phyloP scores from a whole-genome alignment of 2,888 invertebrate genomes.

The Gymnosoma rotundatum region DNA sequence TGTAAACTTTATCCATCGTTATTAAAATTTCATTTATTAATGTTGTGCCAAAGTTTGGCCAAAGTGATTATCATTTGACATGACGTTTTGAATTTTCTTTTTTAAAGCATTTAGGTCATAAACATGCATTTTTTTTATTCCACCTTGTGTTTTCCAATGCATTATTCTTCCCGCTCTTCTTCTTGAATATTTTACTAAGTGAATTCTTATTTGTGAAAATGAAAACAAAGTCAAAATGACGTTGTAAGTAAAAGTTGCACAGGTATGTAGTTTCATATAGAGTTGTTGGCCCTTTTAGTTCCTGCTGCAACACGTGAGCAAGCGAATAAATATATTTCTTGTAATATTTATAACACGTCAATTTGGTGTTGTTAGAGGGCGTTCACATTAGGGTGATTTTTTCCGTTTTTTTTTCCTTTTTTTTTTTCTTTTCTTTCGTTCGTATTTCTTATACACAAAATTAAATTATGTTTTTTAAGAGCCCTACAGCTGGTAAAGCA shows the following conservation, averaged over 20 bases:
- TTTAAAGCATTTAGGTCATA: conserved; percentile 80
- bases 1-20: conserved; percentile 1
- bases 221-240: conserved; percentile 34
- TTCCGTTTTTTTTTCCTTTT: background rate
- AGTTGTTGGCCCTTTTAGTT: conserved; percentile 7
- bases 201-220: background rate
- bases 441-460: background rate
- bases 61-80: conserved; percentile 80
- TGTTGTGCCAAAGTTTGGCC: conserved; percentile 66
- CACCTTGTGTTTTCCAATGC: conserved; percentile 7
- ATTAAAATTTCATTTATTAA: conserved; percentile 28
- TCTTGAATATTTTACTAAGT: conserved; percentile 1
- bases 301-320: conserved; percentile 39
- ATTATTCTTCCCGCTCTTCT: conserved; percentile 12
- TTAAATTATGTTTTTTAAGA: background rate
- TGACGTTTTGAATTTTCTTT: conserved; percentile 79
- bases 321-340: conserved; percentile 12
- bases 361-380: conserved; percentile 68
- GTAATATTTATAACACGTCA: conserved; percentile 62
- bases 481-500: conserved; percentile 3
- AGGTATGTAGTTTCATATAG: conserved; percentile 2
- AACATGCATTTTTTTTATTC: conserved; percentile 69
- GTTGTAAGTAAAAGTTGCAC: conserved; percentile 22
- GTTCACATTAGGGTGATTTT: conserved; percentile 60
- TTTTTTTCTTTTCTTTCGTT: conserved; percentile 11